Evolutionary conservation across 2,113 vertebrate genomes (phyloP).

Genomic region (mouse (Mus musculus)): DNA sequence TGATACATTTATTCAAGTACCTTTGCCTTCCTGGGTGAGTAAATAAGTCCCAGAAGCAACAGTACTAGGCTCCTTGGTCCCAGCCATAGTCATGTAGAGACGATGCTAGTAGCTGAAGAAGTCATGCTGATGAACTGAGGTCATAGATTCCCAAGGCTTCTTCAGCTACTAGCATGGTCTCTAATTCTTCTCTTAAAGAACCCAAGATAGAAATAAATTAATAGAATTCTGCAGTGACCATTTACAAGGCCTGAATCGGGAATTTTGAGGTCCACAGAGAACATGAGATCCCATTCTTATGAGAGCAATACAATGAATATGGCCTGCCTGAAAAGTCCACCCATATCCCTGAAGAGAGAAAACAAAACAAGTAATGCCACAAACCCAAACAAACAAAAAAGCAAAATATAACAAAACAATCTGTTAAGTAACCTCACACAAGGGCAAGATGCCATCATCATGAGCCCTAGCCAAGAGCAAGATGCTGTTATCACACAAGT

Average conservation of each 20-base stretch:
- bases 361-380: background rate
- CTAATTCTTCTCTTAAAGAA: background rate
- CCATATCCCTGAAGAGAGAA: background rate
- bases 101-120: too few relatives aligned
- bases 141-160: background rate
- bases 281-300: background rate
- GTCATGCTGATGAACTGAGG: background rate
- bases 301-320: background rate
- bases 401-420: background rate
- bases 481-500: background rate
- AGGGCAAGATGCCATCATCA: background rate
- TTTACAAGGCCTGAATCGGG: background rate
- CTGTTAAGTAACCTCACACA: background rate
- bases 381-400: background rate
- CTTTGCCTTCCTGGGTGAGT: background rate
- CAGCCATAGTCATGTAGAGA: too few relatives aligned
- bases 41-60: background rate
- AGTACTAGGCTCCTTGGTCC: background rate
- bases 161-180: background rate
- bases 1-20: background rate
- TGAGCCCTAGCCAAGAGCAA: background rate
- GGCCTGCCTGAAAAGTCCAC: background rate
- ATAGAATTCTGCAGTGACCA: background rate
- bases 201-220: background rate
- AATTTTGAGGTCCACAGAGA: background rate